phyloP scores from a whole-genome alignment of 2,888 invertebrate genomes.

The Punctoribates punctum region DNA sequence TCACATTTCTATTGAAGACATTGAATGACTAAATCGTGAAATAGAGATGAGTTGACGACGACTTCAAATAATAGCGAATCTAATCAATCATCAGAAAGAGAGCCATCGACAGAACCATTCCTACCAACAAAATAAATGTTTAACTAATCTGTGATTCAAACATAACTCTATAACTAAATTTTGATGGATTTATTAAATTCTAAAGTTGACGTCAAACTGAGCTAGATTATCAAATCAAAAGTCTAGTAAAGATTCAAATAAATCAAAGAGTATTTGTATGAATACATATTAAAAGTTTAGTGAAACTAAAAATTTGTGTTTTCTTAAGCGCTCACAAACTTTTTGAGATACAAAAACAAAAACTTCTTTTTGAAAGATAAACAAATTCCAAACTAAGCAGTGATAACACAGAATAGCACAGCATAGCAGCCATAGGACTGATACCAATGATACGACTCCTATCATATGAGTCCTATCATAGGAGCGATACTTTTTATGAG shows the following conservation, averaged over 20 bases:
- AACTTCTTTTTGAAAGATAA: background rate
- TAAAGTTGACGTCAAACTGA: no score
- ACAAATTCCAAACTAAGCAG: background rate
- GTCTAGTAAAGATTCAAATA: background rate
- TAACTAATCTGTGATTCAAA: background rate
- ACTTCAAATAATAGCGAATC: constrained; percentile 7
- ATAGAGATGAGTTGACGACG: constrained; percentile 4
- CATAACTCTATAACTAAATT: background rate
- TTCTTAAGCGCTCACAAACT: background rate
- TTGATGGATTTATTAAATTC: background rate
- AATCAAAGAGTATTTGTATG: background rate
- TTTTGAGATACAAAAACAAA: background rate
- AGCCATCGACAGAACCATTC: constrained; percentile 76
- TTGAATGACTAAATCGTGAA: constrained; percentile 22
- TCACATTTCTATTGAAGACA: constrained; percentile 1
- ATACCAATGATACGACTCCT: no score
- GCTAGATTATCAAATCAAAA: no score
- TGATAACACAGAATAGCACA: background rate
- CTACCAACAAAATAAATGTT: background rate
- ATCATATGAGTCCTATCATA: no score
- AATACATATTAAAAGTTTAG: background rate
- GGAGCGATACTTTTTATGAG: background rate
- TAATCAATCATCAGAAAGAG: constrained; percentile 71
- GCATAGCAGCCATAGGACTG: no score
- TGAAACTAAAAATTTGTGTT: background rate